These are phyloP conservation scores for Eilema depressum DNA, from an alignment of 2,888 invertebrate genomes.

Conservation along the genomic window DNA sequence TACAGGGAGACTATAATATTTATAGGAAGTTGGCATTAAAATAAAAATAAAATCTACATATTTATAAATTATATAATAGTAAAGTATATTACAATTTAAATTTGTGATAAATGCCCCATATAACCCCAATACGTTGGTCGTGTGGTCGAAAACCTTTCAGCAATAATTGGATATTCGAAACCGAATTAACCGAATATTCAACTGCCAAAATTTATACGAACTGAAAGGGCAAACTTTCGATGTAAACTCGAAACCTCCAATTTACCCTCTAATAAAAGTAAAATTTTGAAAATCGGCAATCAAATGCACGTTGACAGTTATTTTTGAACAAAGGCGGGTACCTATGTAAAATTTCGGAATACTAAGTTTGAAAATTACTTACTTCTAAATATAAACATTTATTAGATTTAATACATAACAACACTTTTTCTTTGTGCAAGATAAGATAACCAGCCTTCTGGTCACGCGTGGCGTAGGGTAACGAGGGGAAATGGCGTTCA, in stretches of 20 bases:
- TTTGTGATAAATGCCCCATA: background rate
- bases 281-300: background rate
- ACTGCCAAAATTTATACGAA: background rate
- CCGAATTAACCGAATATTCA: background rate
- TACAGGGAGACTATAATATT: no score
- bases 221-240: background rate
- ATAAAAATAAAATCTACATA: no score
- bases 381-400: no score
- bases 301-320: background rate
- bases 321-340: background rate
- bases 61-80: background rate
- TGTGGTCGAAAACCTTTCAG: background rate
- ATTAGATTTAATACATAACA: no score
- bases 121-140: background rate
- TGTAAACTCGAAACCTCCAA: no score
- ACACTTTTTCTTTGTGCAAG: no score
- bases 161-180: background rate
- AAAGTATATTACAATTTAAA: background rate
- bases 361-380: background rate
- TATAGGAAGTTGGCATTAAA: no score
- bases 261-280: background rate
- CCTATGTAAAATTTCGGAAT: no score
- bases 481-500: no score
- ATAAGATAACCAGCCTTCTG: no score
- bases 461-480: no score